Evolutionary conservation across 2,113 vertebrate genomes (phyloP), one percentile per base, ranked within the genome.

Genomic region (Struthio camelus): DNA sequence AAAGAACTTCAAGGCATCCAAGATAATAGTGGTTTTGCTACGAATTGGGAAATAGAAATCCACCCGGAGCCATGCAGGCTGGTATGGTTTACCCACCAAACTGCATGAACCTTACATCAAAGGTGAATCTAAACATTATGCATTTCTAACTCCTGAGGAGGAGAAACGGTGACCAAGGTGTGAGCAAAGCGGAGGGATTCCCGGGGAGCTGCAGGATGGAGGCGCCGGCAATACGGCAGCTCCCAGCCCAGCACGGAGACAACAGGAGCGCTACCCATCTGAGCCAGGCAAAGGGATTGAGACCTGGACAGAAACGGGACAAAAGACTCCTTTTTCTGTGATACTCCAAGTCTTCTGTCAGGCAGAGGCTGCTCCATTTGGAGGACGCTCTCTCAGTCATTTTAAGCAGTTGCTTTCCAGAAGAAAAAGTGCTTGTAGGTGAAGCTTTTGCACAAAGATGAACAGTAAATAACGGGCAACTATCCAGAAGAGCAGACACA

Each of bases 311-410:
- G 23, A 40, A 44, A 15, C 19, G 34, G 72, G 36, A 62, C 36
- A 25, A 69, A 77, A 19, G 25, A 9, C 11, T 28, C 20, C 14
- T 80, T n/a, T 19, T 48, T 50, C 59, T 62, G 30, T 11, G 80
- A 7, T 4, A 17, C 36, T 90, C 54, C 40, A 8, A 50, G 75
- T 9, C 42, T 65, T 19, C 44, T 61, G 34, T 42, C 53, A 66
- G 53, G 36, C 27, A 58, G 50, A 14, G 3, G 5, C 12, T 1
- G 2, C 81, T 38, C 2, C 0, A 0, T 3, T 36, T 44, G 11
- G 8, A 79, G 58, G 62, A 56, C 25, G 2, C 19, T 32, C 15
- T 24, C 36, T 14, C 32, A 44, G 62, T 34, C 40, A 15, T 23
- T 75, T 48, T 46, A 85, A 25, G 4, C 36, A 30, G 20, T 22